Base-by-base conservation (phyloP, 2,113 vertebrate species). In the pig (Sus scrofa) region DNA sequence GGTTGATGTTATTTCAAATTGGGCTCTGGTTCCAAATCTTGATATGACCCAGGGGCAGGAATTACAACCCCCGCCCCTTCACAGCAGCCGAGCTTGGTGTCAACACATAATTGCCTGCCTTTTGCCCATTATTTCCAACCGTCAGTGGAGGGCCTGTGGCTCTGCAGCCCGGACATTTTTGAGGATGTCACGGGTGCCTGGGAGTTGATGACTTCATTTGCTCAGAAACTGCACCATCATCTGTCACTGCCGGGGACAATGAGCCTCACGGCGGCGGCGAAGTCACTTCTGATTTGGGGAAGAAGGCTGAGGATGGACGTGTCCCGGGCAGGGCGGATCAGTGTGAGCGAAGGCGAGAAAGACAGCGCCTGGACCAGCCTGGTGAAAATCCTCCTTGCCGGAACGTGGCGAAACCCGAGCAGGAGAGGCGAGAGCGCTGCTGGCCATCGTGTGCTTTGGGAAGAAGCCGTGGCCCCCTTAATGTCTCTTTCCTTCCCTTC, bases 181-280 rank as follows among this genome's bases (percentile, higher is more conserved):
- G 94, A 67, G 74, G 81, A 56, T 91, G 95, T 91, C 96, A 84
- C 86, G 39, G 88, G 39, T 18, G 24, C 86, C 86, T 20, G 65
- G 67, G 86, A 62, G 54, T 68, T 81, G 95, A 97, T 77, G 79
- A 73, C 94, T 95, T 96, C 62, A 91, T 96, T 88, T 94, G 52
- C 89, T 82, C 60, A 2, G 70, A 58, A 68, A 75, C 27, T 16
- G 75, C 44, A 1, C 32, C n/a, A 15, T 81, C 75, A n/a, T 54
- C 77, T 81, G 92, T 95, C 77, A 88, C 44, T 37, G 75, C 58
- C 78, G 30, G 1, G 44, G 89, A 81, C 60, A 22, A 79, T 32
- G 75, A 90, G 24, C 62, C 58, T 71, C 58, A 1, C n/a, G 7
- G 58, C 1, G 3, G n/a, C 9, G 3, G 81, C 1, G 18, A 60